Evolutionary conservation across 2,888 invertebrate genomes (phyloP).

Genomic region (Tanytarsus gracilentus): DNA sequence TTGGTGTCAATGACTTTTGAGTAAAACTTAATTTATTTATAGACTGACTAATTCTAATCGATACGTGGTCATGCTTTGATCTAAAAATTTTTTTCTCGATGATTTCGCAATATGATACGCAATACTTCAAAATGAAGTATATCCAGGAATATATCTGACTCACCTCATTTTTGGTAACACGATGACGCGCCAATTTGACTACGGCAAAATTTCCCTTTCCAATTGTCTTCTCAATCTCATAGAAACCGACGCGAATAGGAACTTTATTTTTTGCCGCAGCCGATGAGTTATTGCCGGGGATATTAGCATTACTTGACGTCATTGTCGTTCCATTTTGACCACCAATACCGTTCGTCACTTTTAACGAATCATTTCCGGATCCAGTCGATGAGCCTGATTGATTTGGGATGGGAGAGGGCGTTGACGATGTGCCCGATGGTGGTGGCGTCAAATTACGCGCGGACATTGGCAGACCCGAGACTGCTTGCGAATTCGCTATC

Average conservation of each 20-base stretch:
- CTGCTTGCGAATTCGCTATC: neutral
- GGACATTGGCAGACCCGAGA: neutral
- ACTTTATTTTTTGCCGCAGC: slow-evolving; percentile 46
- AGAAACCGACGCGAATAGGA: slow-evolving; percentile 88
- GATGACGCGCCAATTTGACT: slow-evolving; percentile 94
- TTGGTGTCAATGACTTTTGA: too few species aligned
- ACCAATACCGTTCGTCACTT: neutral
- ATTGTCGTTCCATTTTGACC: neutral
- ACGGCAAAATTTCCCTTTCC: slow-evolving; percentile 99
- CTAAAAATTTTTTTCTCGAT: too few species aligned
- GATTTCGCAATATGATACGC: too few species aligned
- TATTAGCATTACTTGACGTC: slow-evolving; percentile 12
- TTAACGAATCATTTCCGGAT: neutral
- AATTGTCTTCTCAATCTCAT: slow-evolving; percentile 95
- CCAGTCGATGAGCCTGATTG: slow-evolving; percentile 7
- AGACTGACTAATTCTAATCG: too few species aligned
- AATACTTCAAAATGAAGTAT: too few species aligned
- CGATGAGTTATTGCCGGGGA: neutral
- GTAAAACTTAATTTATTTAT: too few species aligned
- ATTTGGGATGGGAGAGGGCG: slow-evolving; percentile 5
- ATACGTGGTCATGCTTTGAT: too few species aligned
- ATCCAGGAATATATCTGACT: slow-evolving; percentile 36
- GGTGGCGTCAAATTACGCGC: slow-evolving; percentile 10
- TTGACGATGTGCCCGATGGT: slow-evolving; percentile 8
- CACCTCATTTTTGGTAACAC: slow-evolving; percentile 98